phyloP scores from a whole-genome alignment of 2,797 vertebrate genomes.

The Neomorphus geoffroyi region DNA sequence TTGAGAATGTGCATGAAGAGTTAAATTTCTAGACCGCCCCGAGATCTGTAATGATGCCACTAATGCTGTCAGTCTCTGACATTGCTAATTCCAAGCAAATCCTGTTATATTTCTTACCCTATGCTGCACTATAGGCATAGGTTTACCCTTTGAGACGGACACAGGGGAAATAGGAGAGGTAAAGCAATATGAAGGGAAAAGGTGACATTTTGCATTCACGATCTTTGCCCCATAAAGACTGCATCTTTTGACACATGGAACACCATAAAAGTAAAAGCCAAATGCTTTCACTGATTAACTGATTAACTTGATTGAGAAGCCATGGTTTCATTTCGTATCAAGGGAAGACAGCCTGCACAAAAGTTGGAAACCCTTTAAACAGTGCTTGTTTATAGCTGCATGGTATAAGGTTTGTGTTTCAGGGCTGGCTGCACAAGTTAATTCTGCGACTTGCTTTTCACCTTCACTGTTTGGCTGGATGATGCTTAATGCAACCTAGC shows the following conservation, averaged over 20 bases:
- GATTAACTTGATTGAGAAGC: not conserved
- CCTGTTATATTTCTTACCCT: not conserved
- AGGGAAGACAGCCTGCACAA: not conserved
- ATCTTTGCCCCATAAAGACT: not conserved
- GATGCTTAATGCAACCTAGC: not conserved
- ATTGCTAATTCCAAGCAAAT: not conserved
- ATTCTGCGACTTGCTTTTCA: not conserved
- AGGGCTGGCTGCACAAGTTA: not conserved
- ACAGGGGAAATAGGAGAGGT: not conserved
- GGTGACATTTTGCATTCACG: not conserved
- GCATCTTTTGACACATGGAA: not conserved
- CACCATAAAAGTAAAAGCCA: not conserved
- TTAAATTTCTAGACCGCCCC: not conserved
- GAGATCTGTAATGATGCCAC: not conserved
- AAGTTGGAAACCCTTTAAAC: not conserved
- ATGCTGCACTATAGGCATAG: not conserved
- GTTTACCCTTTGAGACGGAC: not conserved
- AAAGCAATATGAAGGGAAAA: not conserved
- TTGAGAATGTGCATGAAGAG: not conserved
- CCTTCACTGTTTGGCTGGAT: not conserved
- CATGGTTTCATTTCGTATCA: not conserved
- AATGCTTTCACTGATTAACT: not conserved
- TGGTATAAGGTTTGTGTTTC: not conserved
- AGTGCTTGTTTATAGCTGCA: not conserved
- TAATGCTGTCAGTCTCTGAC: not conserved